These are phyloP conservation scores for Petrocephalus schoutedeni DNA, from an alignment of 2,797 vertebrate genomes.

Conservation along the genomic window DNA sequence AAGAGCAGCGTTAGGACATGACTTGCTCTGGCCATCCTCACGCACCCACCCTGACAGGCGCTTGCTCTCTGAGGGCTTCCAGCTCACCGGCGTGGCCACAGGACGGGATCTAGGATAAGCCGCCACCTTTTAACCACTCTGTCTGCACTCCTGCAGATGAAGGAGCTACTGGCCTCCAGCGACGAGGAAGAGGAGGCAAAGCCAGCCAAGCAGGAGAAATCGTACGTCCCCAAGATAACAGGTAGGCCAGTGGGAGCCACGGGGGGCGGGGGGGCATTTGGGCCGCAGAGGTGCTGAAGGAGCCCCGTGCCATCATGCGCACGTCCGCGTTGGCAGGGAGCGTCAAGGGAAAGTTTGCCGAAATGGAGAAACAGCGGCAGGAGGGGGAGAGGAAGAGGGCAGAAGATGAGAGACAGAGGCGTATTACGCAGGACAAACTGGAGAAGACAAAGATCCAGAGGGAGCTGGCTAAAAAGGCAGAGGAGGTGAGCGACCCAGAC, in stretches of 20 bases:
- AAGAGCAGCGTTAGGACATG: not conserved
- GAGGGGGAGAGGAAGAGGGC: slow-evolving; percentile 83
- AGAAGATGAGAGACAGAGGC: slow-evolving; percentile 83
- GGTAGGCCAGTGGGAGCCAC: slow-evolving; percentile 61
- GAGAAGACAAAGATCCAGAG: slow-evolving; percentile 95
- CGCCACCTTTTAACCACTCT: slow-evolving; percentile 49
- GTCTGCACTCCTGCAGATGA: slow-evolving; percentile 74
- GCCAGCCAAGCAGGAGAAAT: slow-evolving; percentile 78
- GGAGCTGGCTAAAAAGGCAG: slow-evolving; percentile 86
- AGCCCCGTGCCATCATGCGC: not conserved
- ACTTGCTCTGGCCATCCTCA: not conserved
- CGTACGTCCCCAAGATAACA: slow-evolving; percentile 94
- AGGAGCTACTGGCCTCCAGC: slow-evolving; percentile 87
- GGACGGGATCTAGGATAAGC: slow-evolving; percentile 67
- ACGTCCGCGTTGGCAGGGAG: slow-evolving; percentile 69
- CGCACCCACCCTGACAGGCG: slow-evolving; percentile 38
- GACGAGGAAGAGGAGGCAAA: slow-evolving; percentile 89
- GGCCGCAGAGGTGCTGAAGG: not conserved
- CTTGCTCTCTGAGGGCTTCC: slow-evolving; percentile 63
- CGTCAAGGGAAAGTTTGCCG: slow-evolving; percentile 95
- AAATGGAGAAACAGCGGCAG: slow-evolving; percentile 96
- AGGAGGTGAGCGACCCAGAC: slow-evolving; percentile 66
- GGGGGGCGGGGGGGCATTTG: not conserved
- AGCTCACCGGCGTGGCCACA: slow-evolving; percentile 59
- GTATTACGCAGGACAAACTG: slow-evolving; percentile 80